Conservation (phyloP, 2,113 vertebrate species). For the Calidris pugnax region DNA sequence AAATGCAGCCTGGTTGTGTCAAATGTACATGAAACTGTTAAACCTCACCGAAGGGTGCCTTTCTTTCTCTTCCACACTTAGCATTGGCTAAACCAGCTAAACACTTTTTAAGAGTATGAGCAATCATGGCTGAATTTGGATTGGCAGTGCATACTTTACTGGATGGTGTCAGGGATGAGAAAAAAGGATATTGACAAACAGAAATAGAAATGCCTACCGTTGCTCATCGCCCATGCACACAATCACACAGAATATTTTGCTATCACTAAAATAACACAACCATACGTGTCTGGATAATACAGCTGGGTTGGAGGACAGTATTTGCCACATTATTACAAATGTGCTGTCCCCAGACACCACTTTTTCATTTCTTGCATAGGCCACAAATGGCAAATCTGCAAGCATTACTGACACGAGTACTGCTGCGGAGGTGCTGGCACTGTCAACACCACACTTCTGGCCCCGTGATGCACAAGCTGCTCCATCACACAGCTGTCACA, state of each 20-base stretch:
- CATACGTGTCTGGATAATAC: neutral
- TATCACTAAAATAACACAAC: neutral
- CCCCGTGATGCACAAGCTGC: neutral
- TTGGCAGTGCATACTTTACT: neutral
- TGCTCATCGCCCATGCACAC: fast-evolving
- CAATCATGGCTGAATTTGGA: neutral
- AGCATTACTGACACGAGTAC: neutral
- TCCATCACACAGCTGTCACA: neutral
- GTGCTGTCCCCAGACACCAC: neutral
- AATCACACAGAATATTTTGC: fast-evolving
- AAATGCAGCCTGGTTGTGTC: neutral
- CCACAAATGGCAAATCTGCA: neutral
- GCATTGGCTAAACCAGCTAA: neutral
- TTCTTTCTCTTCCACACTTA: neutral
- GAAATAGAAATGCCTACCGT: neutral
- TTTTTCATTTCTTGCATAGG: neutral
- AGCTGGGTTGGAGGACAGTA: neutral
- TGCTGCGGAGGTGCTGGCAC: fast-evolving
- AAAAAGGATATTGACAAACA: neutral
- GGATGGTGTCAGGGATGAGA: neutral
- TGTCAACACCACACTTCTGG: neutral
- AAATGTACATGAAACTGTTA: neutral
- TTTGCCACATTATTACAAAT: neutral
- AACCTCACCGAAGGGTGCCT: neutral
- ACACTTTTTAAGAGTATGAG: neutral